Conservation (phyloP, 2,797 vertebrate species). For the Melopsittacus undulatus region DNA sequence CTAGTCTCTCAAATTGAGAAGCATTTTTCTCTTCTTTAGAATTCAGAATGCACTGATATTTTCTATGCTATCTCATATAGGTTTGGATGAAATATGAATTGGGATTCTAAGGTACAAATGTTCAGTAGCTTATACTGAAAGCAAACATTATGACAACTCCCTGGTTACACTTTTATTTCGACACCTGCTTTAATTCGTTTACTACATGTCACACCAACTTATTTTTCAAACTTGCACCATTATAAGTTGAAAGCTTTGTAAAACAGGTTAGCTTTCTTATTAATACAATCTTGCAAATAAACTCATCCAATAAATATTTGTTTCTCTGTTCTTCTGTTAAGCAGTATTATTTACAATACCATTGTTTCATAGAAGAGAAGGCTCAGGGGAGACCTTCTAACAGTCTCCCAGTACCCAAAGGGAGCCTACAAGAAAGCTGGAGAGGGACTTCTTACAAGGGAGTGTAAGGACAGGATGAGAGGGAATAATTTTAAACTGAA, state of each 20-base stretch:
- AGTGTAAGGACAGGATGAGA: background rate
- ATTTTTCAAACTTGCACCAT: background rate
- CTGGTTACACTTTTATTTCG: background rate
- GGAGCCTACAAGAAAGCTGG: background rate
- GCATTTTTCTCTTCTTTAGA: background rate
- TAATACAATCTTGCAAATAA: background rate
- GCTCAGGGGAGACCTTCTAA: background rate
- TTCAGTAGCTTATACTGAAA: background rate
- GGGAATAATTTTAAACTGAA: background rate
- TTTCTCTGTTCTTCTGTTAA: background rate
- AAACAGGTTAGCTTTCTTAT: background rate
- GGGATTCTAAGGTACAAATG: background rate
- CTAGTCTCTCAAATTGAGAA: background rate
- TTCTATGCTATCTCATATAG: background rate
- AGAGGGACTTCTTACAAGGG: background rate
- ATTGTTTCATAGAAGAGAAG: background rate
- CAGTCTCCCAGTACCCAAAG: background rate
- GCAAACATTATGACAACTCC: background rate
- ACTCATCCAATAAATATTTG: background rate
- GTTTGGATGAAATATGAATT: background rate
- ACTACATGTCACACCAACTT: accelerated
- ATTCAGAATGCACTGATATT: background rate
- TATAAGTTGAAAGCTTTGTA: background rate
- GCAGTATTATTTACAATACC: background rate
- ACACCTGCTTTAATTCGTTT: background rate